Conservation (phyloP, 2,888 invertebrate genomes). For the Harmothoe impar region DNA sequence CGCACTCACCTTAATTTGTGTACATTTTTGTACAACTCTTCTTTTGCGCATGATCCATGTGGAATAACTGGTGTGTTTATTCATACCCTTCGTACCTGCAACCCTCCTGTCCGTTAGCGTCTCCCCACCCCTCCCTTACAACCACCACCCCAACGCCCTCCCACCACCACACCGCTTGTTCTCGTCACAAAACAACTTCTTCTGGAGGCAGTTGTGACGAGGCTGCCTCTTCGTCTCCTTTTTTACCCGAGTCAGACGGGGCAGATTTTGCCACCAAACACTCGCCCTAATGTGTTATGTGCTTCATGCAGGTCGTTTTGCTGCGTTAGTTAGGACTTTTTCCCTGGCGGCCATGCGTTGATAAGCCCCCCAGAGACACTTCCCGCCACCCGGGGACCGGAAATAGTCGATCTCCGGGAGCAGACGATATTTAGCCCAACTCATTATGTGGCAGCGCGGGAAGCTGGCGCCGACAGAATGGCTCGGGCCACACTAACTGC, state of each 20-base stretch:
- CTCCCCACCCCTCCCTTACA: background rate
- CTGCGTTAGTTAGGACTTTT: background rate
- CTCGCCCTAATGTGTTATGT: background rate
- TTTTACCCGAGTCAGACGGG: background rate
- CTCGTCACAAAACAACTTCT: background rate
- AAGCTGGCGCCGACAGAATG: background rate
- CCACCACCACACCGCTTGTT: background rate
- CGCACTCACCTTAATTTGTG: too few species aligned
- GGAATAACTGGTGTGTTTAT: too few species aligned
- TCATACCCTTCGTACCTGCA: background rate
- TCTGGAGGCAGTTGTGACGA: background rate
- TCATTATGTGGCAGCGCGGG: conserved; percentile 6
- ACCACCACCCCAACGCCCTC: background rate
- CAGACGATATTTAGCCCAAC: conserved; percentile 2
- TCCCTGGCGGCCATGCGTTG: conserved; percentile 33
- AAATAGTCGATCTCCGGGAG: conserved; percentile 18
- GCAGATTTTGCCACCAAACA: conserved; percentile 11
- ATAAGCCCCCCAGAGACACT: conserved; percentile 41
- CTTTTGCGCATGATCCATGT: too few species aligned
- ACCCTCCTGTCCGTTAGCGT: background rate
- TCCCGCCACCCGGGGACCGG: conserved; percentile 46
- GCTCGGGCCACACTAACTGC: background rate
- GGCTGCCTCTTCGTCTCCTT: background rate
- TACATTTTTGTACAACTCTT: too few species aligned
- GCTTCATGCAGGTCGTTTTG: conserved; percentile 1